phyloP scores from a whole-genome alignment of 2,113 vertebrate genomes.

The Tricholaema leucomelas region DNA sequence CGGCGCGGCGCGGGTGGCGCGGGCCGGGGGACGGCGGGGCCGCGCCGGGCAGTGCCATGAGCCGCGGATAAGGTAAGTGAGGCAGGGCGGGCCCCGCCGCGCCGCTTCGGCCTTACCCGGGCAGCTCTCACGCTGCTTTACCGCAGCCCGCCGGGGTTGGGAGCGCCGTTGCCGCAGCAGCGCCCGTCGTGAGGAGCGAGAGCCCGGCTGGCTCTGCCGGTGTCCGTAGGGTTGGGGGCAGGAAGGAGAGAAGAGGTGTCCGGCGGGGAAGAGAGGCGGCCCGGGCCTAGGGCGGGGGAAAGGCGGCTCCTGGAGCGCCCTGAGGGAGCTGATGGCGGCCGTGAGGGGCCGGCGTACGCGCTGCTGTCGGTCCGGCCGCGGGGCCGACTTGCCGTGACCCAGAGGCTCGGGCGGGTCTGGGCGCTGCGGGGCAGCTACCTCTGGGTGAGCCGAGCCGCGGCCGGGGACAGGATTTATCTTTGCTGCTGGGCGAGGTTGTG shows the following conservation, averaged over 20 bases:
- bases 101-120: background rate
- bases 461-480: background rate
- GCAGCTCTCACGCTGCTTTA: background rate
- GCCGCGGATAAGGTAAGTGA: background rate
- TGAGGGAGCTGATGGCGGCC: background rate
- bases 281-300: background rate
- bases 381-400: background rate
- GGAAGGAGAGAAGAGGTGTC: background rate
- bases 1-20: background rate
- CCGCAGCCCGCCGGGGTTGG: background rate
- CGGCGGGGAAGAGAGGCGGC: background rate
- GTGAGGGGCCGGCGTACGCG: background rate
- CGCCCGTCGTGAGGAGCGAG: background rate
- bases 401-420: background rate
- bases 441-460: background rate
- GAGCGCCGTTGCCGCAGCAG: background rate
- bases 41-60: constrained; percentile 9
- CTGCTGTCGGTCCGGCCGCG: background rate
- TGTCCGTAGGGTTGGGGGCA: too few species aligned
- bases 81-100: background rate
- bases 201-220: background rate
- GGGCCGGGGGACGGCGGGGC: background rate
- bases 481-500: background rate
- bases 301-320: background rate
- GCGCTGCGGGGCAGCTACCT: background rate